Percentiles rank a stretch among this genome's conserved stretches.
Conservation (phyloP, 2,113 vertebrate species). For the Gambusia holbrooki region DNA sequence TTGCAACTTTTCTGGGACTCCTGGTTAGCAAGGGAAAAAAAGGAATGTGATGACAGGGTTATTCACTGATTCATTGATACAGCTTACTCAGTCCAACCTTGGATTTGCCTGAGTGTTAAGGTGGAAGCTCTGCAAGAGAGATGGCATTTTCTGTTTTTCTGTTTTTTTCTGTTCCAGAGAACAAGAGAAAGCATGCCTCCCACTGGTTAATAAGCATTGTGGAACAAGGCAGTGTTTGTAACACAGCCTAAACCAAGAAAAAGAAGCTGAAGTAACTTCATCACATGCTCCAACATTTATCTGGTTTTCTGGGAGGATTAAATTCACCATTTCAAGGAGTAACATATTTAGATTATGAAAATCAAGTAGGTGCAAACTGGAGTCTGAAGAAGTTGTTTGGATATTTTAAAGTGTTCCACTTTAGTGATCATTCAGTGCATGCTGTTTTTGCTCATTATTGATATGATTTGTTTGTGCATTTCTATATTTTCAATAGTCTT, state of each 20-base stretch:
- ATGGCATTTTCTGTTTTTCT: slow-evolving; percentile 1
- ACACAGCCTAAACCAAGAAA: not conserved
- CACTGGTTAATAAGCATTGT: not conserved
- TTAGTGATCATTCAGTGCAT: slow-evolving; percentile 14
- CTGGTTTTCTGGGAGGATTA: slow-evolving; percentile 2
- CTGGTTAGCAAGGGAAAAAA: slow-evolving; percentile 54
- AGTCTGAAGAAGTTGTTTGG: slow-evolving; percentile 7
- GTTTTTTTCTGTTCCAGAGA: not conserved
- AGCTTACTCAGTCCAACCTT: slow-evolving; percentile 52
- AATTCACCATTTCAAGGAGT: not conserved
- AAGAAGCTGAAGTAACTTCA: slow-evolving; percentile 10
- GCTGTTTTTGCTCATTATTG: slow-evolving; percentile 11
- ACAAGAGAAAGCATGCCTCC: not conserved
- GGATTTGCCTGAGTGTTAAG: slow-evolving; percentile 48
- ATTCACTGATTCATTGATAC: slow-evolving; percentile 56
- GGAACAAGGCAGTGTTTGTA: not conserved
- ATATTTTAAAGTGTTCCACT: slow-evolving; percentile 3
- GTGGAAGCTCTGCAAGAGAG: slow-evolving; percentile 13
- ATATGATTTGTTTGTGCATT: slow-evolving; percentile 18
- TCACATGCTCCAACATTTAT: not conserved
- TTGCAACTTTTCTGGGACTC: slow-evolving; percentile 46
- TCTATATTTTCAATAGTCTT: slow-evolving; percentile 15
- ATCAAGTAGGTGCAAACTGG: slow-evolving; percentile 5
- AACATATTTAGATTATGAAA: slow-evolving; percentile 7
- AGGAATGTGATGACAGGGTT: slow-evolving; percentile 52